Evolutionary conservation across 2,113 vertebrate species (phyloP), one percentile per base, ranked within the genome.

Genomic region (Diadophis punctatus): DNA sequence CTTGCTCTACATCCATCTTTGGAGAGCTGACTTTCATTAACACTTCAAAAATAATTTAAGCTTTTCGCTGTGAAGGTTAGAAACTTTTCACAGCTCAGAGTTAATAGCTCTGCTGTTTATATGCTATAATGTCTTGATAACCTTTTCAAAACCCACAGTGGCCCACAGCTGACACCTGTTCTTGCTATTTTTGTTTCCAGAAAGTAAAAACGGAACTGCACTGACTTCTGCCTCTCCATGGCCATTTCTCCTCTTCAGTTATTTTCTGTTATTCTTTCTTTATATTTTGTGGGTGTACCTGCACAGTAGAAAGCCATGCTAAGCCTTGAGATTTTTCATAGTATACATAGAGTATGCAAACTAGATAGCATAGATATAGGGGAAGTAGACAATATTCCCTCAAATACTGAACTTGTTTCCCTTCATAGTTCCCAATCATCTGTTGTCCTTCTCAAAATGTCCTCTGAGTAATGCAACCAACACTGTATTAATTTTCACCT

Each of bases 1-100:
- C 94, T 95, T 95, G 95, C 95, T 96, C 94, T 93, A 95, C 97
- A 97, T 97, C 96, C 96, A 97, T 97, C 95, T 97, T 97, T 96
- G 94, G 96, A 94, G 95, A 96, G 96, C 96, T 93, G 96, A 95
- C 96, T 97, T 97, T 97, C 97, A 97, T 97, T 97, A 97, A 97
- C 97, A 97, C 97, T 97, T 97, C 97, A 97, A 97, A 97, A 97
- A 97, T 97, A 97, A 97, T 97, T 97, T 97, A 97, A 97, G 97
- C 96, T 96, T 97, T 97, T 97, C 14, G 87, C 91, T 49, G 97
- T 97, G 97, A 97, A 97, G 97, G 97, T 97, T 97, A 97, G 97
- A 97, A 97, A 97, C 96, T 97, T 97, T 96, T 97, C 96, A 96
- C 96, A 95, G 96, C 97, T 97, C 96, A 97, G 95, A 97, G 97